Base-by-base conservation (phyloP, 92 coral and sea anemone genomes). In the Porites evermanni region DNA sequence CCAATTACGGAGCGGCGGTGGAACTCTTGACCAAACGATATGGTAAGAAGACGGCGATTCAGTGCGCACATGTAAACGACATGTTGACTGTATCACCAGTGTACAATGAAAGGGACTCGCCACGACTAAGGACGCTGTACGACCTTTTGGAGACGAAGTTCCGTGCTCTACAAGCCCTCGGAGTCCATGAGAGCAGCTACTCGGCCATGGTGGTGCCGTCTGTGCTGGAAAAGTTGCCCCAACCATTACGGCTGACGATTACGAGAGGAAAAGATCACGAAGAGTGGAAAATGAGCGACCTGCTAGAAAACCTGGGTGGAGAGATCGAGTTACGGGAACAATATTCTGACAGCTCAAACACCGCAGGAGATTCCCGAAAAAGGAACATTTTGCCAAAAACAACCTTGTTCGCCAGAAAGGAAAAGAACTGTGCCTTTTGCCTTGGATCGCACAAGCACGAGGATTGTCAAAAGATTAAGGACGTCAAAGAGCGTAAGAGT, bases 381-480 rank as follows among this genome's bases (percentile, higher is more conserved):
- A 21, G 74, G 70, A 26, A 24, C 3, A 14, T 8, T 74, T 53
- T 38, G 14, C 20, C 20, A 19, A 1, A 18, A 12, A 74, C 70
- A 26, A 77, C 69, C 1, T 29, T 85, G 83, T 2, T 53, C 70
- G 6, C 79, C 2, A 71, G 79, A 59, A 78, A 76, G 7, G 72
- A 78, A 60, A 82, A 24, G 74, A 83, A 87, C 84, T 91, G 91
- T 87, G 91, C 94, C 12, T 87, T 91, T 26, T 87, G 90, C 32
- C 52, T 86, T 20, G 67, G 67, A 64, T 68, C 58, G 3, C 89
- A 85, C 84, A 5, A 24, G 2, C 87, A 80, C 51, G 87, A 86
- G 70, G 73, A 77, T 6, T 91, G 93, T n/a, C 12, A 0, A 6
- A 81, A 63, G 65, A 47, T 81, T 17, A 60, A 23, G 53, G 50